Evolutionary conservation across 2,888 invertebrate genomes (phyloP).

Genomic region (Thera britannica): DNA sequence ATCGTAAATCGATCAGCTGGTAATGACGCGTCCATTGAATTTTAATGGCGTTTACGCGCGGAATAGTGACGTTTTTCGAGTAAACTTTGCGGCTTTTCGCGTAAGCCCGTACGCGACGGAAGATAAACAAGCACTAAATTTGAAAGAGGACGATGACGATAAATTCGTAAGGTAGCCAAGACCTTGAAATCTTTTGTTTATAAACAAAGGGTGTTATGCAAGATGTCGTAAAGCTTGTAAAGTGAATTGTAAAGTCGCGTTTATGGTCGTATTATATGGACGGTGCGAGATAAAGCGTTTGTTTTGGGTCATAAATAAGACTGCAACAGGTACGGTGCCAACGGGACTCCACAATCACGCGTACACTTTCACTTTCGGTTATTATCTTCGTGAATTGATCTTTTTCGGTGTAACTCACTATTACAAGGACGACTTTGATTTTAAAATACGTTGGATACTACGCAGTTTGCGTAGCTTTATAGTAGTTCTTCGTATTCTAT

Average conservation of each 20-base stretch:
- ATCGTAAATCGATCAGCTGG: constrained; percentile 43
- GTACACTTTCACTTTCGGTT: constrained; percentile 79
- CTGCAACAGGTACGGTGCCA: constrained; percentile 83
- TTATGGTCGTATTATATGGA: constrained; percentile 81
- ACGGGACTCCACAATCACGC: constrained; percentile 79
- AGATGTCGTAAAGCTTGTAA: constrained; percentile 64
- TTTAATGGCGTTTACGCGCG: constrained; percentile 51
- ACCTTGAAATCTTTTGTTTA: constrained; percentile 82
- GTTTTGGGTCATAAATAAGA: constrained; percentile 84
- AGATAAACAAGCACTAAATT: constrained; percentile 66
- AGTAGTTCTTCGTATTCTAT: background rate
- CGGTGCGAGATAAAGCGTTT: constrained; percentile 82
- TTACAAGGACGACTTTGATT: constrained; percentile 19
- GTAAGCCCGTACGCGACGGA: constrained; percentile 54
- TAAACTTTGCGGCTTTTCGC: constrained; percentile 39
- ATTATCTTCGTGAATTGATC: constrained; percentile 74
- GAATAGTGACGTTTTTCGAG: constrained; percentile 24
- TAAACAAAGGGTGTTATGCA: constrained; percentile 83
- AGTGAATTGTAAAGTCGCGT: constrained; percentile 71
- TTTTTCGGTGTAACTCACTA: constrained; percentile 45
- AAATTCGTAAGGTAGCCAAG: constrained; percentile 62
- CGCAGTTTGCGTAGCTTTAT: background rate
- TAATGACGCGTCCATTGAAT: constrained; percentile 55
- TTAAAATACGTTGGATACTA: background rate
- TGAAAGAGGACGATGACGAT: constrained; percentile 49